These are phyloP conservation scores for Hippocampus guttulatus DNA, from an alignment of 2,113 vertebrate species.

Conservation along the genomic window DNA sequence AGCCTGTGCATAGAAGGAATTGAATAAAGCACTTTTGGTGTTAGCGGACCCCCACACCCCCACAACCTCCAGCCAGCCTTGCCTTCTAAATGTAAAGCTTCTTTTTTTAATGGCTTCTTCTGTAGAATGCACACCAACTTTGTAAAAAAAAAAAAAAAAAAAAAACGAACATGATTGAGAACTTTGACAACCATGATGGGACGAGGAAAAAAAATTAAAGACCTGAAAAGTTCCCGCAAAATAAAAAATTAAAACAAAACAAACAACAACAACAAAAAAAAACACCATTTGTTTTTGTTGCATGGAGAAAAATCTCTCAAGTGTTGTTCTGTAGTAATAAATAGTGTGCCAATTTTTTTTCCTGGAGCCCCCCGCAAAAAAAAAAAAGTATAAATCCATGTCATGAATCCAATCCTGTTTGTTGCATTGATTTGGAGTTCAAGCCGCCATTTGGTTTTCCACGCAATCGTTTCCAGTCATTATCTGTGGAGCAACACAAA, in stretches of 20 bases:
- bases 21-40: conserved; percentile 99
- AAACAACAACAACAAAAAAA: conserved; percentile 21
- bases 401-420: conserved; percentile 35
- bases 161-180: conserved; percentile 36
- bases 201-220: conserved; percentile 30
- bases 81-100: conserved; percentile 66
- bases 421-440: neutral
- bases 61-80: conserved; percentile 38
- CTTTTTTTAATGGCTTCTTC: conserved; percentile 45
- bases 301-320: conserved; percentile 71
- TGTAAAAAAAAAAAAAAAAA: conserved; percentile 47
- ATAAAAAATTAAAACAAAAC: no score
- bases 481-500: conserved; percentile 97
- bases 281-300: conserved; percentile 48
- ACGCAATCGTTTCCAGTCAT: conserved; percentile 47
- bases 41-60: conserved; percentile 73
- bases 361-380: conserved; percentile 25
- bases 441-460: neutral
- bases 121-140: conserved; percentile 46
- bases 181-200: conserved; percentile 60
- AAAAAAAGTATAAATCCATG: conserved; percentile 32
- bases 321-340: conserved; percentile 69
- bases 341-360: conserved; percentile 56
- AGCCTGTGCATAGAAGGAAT: conserved; percentile 97
- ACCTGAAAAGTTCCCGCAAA: conserved; percentile 55